A percentile compares a stretch with the other conserved stretches of the same genome.
These are phyloP conservation scores for Rotaria socialis DNA, from an alignment of 2,888 invertebrate genomes.

Conservation along the genomic window DNA sequence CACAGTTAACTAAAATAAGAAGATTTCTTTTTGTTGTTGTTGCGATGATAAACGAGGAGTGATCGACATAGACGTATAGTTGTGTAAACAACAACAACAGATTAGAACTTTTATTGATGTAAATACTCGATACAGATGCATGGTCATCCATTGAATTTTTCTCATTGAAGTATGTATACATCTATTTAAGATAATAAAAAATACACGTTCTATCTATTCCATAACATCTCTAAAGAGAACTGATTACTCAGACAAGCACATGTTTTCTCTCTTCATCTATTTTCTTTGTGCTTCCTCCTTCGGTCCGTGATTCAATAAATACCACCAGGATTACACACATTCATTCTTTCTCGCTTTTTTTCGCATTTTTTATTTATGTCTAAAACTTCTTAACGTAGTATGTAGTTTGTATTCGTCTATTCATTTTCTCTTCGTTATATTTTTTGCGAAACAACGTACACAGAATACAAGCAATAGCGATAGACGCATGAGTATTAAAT, in stretches of 20 bases:
- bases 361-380: not conserved
- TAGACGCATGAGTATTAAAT: not conserved
- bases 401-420: not conserved
- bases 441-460: not conserved
- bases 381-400: not conserved
- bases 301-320: not conserved
- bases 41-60: not conserved
- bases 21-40: not conserved
- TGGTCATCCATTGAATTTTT: not conserved
- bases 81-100: constrained; percentile 15
- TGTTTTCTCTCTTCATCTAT: not conserved
- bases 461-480: not conserved
- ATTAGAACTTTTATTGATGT: not conserved
- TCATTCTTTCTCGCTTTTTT: not conserved
- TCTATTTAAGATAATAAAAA: not conserved
- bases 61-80: not conserved
- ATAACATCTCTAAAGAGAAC: not conserved
- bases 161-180: not conserved
- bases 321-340: not conserved
- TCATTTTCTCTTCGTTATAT: not conserved
- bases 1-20: not conserved
- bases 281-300: not conserved
- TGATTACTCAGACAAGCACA: not conserved
- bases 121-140: not conserved
- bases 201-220: not conserved